Conservation (phyloP, 2,888 invertebrate genomes). For the Alitta virens region DNA sequence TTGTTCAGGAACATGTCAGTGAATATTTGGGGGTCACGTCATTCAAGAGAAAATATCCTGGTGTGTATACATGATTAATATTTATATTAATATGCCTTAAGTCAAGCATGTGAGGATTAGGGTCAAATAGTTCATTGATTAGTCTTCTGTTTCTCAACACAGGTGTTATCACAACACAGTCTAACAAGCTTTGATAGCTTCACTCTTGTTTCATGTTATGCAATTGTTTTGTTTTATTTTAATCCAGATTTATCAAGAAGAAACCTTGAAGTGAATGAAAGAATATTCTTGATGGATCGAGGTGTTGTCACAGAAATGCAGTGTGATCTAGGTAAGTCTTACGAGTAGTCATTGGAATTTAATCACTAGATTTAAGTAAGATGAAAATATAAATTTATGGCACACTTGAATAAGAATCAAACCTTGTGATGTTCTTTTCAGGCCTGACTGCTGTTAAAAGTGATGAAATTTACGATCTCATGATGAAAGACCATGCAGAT, state of each 20-base stretch:
- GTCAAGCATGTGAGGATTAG: no score
- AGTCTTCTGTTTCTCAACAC: no score
- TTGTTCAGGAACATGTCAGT: conserved; percentile 95
- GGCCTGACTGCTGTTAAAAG: conserved; percentile 85
- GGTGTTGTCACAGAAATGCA: conserved; percentile 81
- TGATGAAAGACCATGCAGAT: conserved; percentile 91
- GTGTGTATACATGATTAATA: no score
- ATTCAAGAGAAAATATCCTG: conserved; percentile 80
- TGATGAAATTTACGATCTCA: conserved; percentile 90
- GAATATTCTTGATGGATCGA: conserved; percentile 79
- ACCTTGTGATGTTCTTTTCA: conserved; percentile 24
- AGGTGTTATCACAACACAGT: no score
- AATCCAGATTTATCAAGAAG: conserved; percentile 73
- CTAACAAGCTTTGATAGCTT: no score
- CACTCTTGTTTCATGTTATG: no score
- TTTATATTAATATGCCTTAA: no score
- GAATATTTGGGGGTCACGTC: conserved; percentile 93
- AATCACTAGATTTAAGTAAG: no score
- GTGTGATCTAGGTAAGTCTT: conserved; percentile 82
- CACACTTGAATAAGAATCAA: not conserved
- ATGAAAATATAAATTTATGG: not conserved
- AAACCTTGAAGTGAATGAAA: conserved; percentile 84
- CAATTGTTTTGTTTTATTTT: not conserved
- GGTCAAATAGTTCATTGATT: no score
- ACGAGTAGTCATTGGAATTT: not conserved